Percentiles rank a stretch among this genome's conserved stretches.
These are phyloP conservation scores for Notospermus geniculatus DNA, from an alignment of 1,140 invertebrate genomes.

Conservation along the genomic window DNA sequence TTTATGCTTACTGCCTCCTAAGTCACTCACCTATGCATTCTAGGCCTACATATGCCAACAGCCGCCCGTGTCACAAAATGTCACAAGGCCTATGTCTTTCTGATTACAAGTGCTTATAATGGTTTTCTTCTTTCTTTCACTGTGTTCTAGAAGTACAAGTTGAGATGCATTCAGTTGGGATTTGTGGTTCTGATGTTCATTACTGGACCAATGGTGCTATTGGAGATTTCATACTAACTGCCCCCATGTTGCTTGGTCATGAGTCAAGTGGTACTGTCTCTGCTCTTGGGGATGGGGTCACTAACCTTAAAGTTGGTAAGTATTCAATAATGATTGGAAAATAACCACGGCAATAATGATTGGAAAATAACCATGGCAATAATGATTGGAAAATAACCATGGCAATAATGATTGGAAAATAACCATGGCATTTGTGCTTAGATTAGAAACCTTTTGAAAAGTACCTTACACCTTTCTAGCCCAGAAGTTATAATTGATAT, in stretches of 20 bases:
- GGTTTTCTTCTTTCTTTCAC: too few species aligned
- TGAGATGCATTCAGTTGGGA: conserved; percentile 85
- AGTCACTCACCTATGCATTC: too few species aligned
- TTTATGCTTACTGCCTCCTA: too few species aligned
- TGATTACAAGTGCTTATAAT: too few species aligned
- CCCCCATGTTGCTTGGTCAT: conserved; percentile 53
- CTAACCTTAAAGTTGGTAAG: conserved; percentile 46
- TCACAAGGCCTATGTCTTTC: too few species aligned
- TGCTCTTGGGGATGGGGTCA: conserved; percentile 56
- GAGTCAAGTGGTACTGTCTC: conserved; percentile 49
- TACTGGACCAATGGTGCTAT: conserved; percentile 81
- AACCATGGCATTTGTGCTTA: conserved; percentile 69
- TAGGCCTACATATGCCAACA: too few species aligned
- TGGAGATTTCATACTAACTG: conserved; percentile 51
- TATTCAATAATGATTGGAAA: conserved; percentile 1
- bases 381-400: conserved; percentile 75
- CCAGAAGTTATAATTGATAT: too few species aligned
- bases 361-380: conserved; percentile 71
- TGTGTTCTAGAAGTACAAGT: conserved; percentile 82
- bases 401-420: too few species aligned
- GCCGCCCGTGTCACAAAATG: too few species aligned
- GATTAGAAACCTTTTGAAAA: conserved; percentile 73
- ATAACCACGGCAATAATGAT: background rate
- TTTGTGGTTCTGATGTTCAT: conserved; percentile 95
- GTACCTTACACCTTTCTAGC: too few species aligned